These are phyloP conservation scores for Macrotis lagotis DNA, from an alignment of 2,113 vertebrate genomes.

Conservation along the genomic window DNA sequence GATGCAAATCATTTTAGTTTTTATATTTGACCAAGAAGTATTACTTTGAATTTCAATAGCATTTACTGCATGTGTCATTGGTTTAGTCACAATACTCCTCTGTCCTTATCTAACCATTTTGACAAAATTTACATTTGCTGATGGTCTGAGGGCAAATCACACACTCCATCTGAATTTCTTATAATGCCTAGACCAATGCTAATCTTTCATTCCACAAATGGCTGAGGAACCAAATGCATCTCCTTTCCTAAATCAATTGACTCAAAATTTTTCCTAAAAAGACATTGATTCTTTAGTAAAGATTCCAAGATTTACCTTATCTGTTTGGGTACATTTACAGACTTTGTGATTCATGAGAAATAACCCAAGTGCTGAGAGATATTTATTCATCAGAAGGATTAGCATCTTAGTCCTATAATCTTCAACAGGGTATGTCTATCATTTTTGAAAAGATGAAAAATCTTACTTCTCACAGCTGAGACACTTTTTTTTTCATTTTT, in stretches of 20 bases:
- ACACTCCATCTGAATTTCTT: neutral
- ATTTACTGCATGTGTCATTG: neutral
- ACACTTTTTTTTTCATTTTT: slow-evolving; percentile 75
- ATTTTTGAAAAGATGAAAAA: slow-evolving; percentile 77
- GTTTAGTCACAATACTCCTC: neutral
- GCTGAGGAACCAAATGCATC: neutral
- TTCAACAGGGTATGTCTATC: slow-evolving; percentile 75
- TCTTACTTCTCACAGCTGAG: slow-evolving; percentile 63
- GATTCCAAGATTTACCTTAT: neutral
- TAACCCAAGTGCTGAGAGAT: slow-evolving; percentile 58
- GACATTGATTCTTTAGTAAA: slow-evolving; percentile 2
- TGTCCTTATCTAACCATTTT: neutral
- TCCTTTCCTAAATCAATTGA: neutral
- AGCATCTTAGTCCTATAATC: slow-evolving; percentile 64
- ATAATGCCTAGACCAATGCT: neutral
- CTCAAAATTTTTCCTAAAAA: neutral
- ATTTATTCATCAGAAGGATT: slow-evolving; percentile 73
- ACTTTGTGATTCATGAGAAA: slow-evolving; percentile 50
- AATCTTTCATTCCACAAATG: neutral
- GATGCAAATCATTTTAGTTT: neutral
- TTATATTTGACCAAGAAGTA: neutral
- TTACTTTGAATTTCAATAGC: neutral
- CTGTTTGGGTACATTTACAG: neutral
- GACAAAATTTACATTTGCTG: neutral
- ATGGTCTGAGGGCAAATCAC: neutral